phyloP scores from a whole-genome alignment of 30 jellyfish, hydroid and myxozoan species.

The Aurelia coerulea region DNA sequence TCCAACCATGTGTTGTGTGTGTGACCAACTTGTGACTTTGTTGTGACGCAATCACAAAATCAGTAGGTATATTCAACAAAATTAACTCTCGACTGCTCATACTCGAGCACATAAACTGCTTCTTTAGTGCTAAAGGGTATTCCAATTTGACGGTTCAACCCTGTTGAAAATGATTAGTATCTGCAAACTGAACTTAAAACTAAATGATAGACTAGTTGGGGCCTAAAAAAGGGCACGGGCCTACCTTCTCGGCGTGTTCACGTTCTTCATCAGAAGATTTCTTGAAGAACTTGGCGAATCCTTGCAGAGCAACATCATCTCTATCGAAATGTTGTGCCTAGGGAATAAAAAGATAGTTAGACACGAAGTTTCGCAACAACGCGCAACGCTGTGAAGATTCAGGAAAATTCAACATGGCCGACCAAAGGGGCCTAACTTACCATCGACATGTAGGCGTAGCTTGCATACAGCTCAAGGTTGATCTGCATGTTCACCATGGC shows the following conservation, averaged over 20 bases:
- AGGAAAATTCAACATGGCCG: background rate
- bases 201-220: too few relatives aligned
- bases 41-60: too few relatives aligned
- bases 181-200: too few relatives aligned
- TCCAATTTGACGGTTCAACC: too few relatives aligned
- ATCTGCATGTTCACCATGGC: conserved; percentile 98
- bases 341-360: background rate
- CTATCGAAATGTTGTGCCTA: conserved; percentile 97
- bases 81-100: too few relatives aligned
- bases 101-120: too few relatives aligned
- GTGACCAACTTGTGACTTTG: too few relatives aligned
- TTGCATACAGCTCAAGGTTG: conserved; percentile 92
- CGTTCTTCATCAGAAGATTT: conserved; percentile 93
- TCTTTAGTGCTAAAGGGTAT: too few relatives aligned
- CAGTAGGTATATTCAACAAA: too few relatives aligned
- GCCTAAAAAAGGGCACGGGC: background rate
- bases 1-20: too few relatives aligned
- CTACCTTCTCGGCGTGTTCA: conserved; percentile 94
- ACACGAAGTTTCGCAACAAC: background rate
- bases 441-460: conserved; percentile 92
- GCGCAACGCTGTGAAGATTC: background rate
- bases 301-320: conserved; percentile 89
- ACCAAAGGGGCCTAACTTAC: conserved; percentile 44
- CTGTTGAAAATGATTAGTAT: too few relatives aligned
- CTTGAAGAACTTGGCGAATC: conserved; percentile 85